Percentiles rank a stretch among this genome's conserved stretches.
Conservation (phyloP, 2,888 invertebrate genomes). For the Cerceris rybyensis region DNA sequence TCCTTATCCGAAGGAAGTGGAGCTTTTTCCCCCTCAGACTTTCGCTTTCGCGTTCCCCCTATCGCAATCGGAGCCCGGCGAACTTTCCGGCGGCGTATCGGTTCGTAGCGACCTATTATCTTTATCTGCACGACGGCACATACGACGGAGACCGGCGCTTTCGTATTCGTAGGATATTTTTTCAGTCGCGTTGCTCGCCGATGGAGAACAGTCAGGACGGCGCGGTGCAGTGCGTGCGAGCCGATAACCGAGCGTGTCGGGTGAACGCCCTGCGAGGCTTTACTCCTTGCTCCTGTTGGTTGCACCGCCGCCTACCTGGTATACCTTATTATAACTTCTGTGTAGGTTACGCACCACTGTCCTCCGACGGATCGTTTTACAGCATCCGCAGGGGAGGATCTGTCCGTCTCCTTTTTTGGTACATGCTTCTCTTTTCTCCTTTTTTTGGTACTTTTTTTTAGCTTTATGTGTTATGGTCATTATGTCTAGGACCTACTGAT, state of each 20-base stretch:
- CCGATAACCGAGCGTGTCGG: slow-evolving; percentile 69
- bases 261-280: slow-evolving; percentile 74
- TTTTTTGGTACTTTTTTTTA: background rate
- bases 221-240: slow-evolving; percentile 38
- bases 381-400: background rate
- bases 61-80: slow-evolving; percentile 21
- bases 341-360: slow-evolving; percentile 49
- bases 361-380: background rate
- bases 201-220: slow-evolving; percentile 47
- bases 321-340: slow-evolving; percentile 67
- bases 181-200: slow-evolving; percentile 23
- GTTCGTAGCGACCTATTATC: slow-evolving; percentile 50
- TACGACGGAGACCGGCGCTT: slow-evolving; percentile 25
- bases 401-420: background rate
- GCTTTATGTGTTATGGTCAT: no score
- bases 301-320: slow-evolving; percentile 69
- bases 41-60: background rate
- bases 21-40: slow-evolving; percentile 16
- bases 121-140: slow-evolving; percentile 46
- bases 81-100: slow-evolving; percentile 26
- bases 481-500: no score
- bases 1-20: slow-evolving; percentile 39
- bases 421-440: background rate
- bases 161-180: slow-evolving; percentile 42
- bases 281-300: slow-evolving; percentile 57